Percentiles rank a stretch among this genome's conserved stretches.
Conservation (phyloP, 2,113 vertebrate species). For the Tylochromis polylepis region DNA sequence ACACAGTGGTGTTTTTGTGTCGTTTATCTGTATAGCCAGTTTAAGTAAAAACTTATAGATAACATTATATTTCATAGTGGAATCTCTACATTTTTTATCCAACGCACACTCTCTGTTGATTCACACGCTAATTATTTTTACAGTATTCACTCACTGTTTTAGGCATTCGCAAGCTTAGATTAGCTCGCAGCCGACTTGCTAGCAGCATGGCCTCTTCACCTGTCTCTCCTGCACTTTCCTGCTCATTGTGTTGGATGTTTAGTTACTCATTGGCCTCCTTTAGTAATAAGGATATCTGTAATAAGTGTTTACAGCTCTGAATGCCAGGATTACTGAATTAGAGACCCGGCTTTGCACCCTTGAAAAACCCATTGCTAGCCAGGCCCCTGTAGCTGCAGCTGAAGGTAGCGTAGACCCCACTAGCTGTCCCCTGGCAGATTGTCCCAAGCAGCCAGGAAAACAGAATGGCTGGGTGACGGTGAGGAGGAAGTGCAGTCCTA, state of each 20-base stretch:
- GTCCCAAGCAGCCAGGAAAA: too few relatives aligned
- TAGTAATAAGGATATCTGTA: too few relatives aligned
- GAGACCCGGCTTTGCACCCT: too few relatives aligned
- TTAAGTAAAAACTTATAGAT: not conserved
- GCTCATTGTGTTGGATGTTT: not conserved
- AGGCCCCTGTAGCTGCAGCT: too few relatives aligned
- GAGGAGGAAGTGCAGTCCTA: too few relatives aligned
- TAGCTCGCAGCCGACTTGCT: rapidly evolving
- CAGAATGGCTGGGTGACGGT: too few relatives aligned
- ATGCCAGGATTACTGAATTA: too few relatives aligned
- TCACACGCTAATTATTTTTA: not conserved
- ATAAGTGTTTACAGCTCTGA: too few relatives aligned
- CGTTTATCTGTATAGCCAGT: not conserved
- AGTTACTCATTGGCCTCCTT: too few relatives aligned
- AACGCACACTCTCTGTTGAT: rapidly evolving
- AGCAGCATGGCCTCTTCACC: not conserved
- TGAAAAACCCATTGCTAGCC: too few relatives aligned
- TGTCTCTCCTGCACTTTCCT: rapidly evolving
- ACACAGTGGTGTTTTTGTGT: not conserved
- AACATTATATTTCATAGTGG: not conserved
- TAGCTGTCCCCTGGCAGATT: too few relatives aligned
- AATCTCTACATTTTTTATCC: not conserved
- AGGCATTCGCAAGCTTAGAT: rapidly evolving
- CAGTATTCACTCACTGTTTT: not conserved
- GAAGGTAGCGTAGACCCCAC: too few relatives aligned